These are phyloP conservation scores for Fragum fragum DNA, from an alignment of 2,888 invertebrate genomes.

Conservation along the genomic window DNA sequence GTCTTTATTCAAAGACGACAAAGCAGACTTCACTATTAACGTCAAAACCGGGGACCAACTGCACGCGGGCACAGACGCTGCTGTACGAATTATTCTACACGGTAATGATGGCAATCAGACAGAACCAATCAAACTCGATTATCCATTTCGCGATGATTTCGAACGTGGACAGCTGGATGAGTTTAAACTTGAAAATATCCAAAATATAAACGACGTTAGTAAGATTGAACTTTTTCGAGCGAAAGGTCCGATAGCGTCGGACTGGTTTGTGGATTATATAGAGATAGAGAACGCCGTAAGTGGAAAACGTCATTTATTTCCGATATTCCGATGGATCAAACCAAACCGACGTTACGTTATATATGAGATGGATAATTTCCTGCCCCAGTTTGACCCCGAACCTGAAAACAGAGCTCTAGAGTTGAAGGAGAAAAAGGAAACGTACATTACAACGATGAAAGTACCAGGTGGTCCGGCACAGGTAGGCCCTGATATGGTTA, in stretches of 20 bases:
- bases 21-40: conserved; percentile 71
- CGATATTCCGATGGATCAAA: conserved; percentile 86
- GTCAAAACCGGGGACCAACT: conserved; percentile 87
- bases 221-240: conserved; percentile 86
- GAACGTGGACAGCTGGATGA: conserved; percentile 85
- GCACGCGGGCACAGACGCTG: conserved; percentile 86
- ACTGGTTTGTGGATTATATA: conserved; percentile 86
- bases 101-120: conserved; percentile 82
- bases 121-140: conserved; percentile 82
- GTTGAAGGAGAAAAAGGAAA: conserved; percentile 81
- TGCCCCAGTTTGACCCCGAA: conserved; percentile 86
- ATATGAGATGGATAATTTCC: conserved; percentile 83
- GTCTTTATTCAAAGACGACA: conserved; percentile 2
- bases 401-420: conserved; percentile 83
- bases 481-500: conserved; percentile 51
- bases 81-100: conserved; percentile 84
- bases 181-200: conserved; percentile 72
- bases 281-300: conserved; percentile 71
- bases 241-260: conserved; percentile 78
- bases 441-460: conserved; percentile 75
- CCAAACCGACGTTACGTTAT: conserved; percentile 83
- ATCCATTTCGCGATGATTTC: conserved; percentile 80
- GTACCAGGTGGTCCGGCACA: conserved; percentile 68
- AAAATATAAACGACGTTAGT: conserved; percentile 62
- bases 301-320: conserved; percentile 79